Evolutionary conservation across 53 echinoderm and acorn worm species (phyloP), one percentile per base, ranked within the genome.

Genomic region (Hippasteria phrygiana): DNA sequence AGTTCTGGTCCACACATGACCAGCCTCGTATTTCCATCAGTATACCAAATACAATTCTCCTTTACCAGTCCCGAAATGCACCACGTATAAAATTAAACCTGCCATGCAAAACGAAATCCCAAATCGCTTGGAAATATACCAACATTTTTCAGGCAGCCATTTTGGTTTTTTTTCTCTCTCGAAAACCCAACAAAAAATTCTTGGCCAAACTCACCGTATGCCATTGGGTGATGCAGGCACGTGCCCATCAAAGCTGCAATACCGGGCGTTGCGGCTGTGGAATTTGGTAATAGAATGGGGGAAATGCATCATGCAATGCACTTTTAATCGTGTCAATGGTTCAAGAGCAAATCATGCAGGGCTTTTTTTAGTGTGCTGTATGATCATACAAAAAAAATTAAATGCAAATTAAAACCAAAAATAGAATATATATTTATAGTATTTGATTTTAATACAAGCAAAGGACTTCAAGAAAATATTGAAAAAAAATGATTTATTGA

Each of bases 171-270:
- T 76, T 74, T 67, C 2, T 36, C 32, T 17, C 24, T 27, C 3
- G 20, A 63, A 63, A 63, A 17, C 24, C 22, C 18, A 63, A 63
- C 27, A n/a, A 20, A 51, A 10, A 14, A 17, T 51, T 51, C 28
- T 28, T 28, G 2, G 65, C 22, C 13, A 36, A 59, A 93, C 93
- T 93, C 91, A 93, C 90, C 91, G 92, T 36, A 93, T 93, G 41
- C 93, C 93, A 79, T 92, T 80, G 22, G 92, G 93, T 53, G 97
- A 95, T 37, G 90, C 76, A 53, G 97, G 92, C 24, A 95, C 87
- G 66, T 90, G 91, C 62, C 93, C 97, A 79, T 97, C 97, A 89
- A 93, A 95, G 93, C 95, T 97, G 78, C 92, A 84, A 88, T 90
- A 92, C 87, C 79, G 70, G 83, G 87, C 90, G 67, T 95, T 93